Evolutionary conservation across 2,888 invertebrate species (phyloP).

Genomic region (Drosophila leonis): DNA sequence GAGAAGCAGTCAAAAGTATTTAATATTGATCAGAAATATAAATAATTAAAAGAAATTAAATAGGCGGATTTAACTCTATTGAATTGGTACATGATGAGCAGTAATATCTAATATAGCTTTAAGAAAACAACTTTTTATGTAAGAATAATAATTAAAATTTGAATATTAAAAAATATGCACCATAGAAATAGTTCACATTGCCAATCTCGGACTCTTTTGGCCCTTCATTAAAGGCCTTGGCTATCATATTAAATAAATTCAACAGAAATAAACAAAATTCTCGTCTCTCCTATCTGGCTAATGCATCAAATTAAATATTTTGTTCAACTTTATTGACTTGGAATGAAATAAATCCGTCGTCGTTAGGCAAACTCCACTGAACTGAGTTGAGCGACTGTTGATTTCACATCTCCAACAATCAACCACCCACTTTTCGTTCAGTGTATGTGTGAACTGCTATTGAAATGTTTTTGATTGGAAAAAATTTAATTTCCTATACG

Average conservation of each 20-base stretch:
- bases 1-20: neutral
- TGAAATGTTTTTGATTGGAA: constrained; percentile 84
- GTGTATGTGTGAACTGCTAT: constrained; percentile 64
- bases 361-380: constrained; percentile 24
- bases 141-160: too few relatives aligned
- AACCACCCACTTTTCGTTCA: neutral
- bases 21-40: neutral
- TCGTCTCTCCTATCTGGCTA: neutral
- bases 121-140: too few relatives aligned
- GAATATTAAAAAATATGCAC: too few relatives aligned
- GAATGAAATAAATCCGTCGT: constrained; percentile 42
- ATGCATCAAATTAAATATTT: constrained; percentile 30
- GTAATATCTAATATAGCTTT: too few relatives aligned
- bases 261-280: neutral
- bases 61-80: neutral
- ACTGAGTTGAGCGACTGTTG: constrained; percentile 17
- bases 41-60: neutral
- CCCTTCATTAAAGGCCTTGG: neutral
- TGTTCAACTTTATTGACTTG: constrained; percentile 41
- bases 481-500: constrained; percentile 84
- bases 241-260: neutral
- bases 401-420: constrained; percentile 26
- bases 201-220: neutral
- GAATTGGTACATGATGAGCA: neutral
- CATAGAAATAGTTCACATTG: neutral